Conservation (phyloP, 2,113 vertebrate species). For the Ailurus styani region DNA sequence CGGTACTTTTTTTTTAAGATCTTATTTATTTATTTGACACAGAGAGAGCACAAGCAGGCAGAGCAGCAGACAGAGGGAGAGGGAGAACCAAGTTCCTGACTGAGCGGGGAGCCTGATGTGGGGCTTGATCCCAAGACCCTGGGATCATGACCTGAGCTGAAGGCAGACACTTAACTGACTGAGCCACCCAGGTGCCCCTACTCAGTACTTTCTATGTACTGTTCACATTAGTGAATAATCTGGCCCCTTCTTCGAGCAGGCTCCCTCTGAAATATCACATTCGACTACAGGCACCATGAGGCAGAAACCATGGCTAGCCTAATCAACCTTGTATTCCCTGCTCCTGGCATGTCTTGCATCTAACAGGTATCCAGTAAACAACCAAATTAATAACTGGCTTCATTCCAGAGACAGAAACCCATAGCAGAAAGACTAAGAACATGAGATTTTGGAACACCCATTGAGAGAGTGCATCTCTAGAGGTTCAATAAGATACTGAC, state of each 20-base stretch:
- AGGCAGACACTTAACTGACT: background rate
- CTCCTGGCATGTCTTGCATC: background rate
- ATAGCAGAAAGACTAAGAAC: background rate
- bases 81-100: background rate
- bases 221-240: background rate
- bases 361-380: background rate
- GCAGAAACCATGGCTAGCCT: background rate
- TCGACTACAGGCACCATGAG: background rate
- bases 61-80: background rate
- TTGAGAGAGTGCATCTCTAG: background rate
- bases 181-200: background rate
- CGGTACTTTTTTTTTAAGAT: background rate
- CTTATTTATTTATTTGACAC: background rate
- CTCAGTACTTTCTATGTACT: background rate
- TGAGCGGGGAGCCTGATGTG: background rate
- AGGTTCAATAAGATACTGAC: background rate
- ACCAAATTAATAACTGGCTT: background rate
- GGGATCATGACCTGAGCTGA: background rate
- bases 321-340: background rate
- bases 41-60: background rate
- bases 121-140: background rate
- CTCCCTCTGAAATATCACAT: background rate
- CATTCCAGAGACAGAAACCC: background rate
- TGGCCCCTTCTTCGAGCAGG: background rate
- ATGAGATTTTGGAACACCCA: background rate